Conservation (phyloP, 2,888 invertebrate genomes). For the Rhorus exstirpatorius region DNA sequence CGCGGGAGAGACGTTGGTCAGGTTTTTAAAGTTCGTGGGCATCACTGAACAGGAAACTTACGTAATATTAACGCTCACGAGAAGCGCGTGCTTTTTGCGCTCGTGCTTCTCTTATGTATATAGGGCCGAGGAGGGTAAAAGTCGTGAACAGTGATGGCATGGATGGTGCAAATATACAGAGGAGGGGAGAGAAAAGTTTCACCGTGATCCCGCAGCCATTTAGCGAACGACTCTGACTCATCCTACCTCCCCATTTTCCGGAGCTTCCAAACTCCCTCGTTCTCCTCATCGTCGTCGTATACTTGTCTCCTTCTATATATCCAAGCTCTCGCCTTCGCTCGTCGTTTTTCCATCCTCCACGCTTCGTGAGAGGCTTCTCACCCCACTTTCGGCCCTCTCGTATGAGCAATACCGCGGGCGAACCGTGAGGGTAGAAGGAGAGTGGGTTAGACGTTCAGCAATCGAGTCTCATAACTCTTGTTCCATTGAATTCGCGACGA, state of each 20-base stretch:
- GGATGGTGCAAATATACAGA: conserved; percentile 3
- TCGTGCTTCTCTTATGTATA: conserved; percentile 21
- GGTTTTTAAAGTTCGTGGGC: conserved; percentile 4
- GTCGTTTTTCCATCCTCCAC: conserved; percentile 43
- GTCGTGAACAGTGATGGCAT: conserved; percentile 40
- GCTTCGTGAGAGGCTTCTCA: conserved; percentile 20
- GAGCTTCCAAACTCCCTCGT: conserved; percentile 52
- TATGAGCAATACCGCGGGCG: conserved; percentile 40
- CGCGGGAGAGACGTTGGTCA: conserved; percentile 7
- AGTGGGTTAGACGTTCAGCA: conserved; percentile 51
- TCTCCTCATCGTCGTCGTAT: conserved; percentile 36
- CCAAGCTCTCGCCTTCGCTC: conserved; percentile 25
- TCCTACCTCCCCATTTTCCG: conserved; percentile 57
- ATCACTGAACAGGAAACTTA: conserved; percentile 36
- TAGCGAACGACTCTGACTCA: conserved; percentile 69
- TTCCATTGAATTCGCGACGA: conserved; percentile 80
- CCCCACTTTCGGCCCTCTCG: conserved; percentile 17
- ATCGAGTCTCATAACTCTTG: conserved; percentile 77
- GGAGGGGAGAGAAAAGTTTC: conserved; percentile 52
- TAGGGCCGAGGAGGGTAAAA: conserved; percentile 35
- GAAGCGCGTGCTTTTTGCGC: conserved; percentile 49
- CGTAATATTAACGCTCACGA: conserved; percentile 49
- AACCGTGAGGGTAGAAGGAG: conserved; percentile 10
- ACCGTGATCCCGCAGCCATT: conserved; percentile 66
- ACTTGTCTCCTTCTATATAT: conserved; percentile 37